Conservation (phyloP, 2,113 vertebrate genomes). For the Pterophyllum scalare region DNA sequence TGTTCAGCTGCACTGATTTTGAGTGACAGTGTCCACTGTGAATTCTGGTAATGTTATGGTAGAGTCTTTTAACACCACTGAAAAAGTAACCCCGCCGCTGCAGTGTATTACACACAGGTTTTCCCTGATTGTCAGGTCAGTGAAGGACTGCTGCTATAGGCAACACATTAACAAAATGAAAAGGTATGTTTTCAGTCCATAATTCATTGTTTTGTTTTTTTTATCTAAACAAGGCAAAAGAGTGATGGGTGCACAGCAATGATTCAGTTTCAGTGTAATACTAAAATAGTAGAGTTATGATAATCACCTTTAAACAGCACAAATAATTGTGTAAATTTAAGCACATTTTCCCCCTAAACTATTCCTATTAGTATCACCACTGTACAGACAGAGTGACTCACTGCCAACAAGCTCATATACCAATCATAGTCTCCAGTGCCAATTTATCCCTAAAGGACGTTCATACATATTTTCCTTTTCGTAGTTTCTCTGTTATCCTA, state of each 20-base stretch:
- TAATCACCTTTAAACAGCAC: background rate
- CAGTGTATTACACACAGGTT: background rate
- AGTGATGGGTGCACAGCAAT: accelerated
- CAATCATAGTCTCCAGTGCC: conserved; percentile 16
- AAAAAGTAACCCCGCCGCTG: background rate
- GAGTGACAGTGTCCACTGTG: background rate
- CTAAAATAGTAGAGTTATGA: background rate
- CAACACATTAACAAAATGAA: background rate
- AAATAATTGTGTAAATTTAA: background rate
- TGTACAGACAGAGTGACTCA: background rate
- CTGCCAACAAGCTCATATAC: conserved; percentile 20
- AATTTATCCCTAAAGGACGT: conserved; percentile 77
- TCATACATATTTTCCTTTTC: conserved; percentile 83
- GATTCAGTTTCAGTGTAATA: background rate
- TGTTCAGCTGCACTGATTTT: background rate
- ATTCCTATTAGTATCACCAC: background rate
- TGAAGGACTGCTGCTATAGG: background rate
- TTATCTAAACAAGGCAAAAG: background rate
- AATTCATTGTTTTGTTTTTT: accelerated
- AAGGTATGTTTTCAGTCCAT: background rate
- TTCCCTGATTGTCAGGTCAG: no score
- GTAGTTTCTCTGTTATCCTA: conserved; percentile 87
- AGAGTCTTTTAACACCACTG: background rate
- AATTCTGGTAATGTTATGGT: background rate
- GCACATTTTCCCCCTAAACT: background rate